Base-by-base conservation (phyloP, 92 coral and sea anemone species). In the Virgularia gustaviana region DNA sequence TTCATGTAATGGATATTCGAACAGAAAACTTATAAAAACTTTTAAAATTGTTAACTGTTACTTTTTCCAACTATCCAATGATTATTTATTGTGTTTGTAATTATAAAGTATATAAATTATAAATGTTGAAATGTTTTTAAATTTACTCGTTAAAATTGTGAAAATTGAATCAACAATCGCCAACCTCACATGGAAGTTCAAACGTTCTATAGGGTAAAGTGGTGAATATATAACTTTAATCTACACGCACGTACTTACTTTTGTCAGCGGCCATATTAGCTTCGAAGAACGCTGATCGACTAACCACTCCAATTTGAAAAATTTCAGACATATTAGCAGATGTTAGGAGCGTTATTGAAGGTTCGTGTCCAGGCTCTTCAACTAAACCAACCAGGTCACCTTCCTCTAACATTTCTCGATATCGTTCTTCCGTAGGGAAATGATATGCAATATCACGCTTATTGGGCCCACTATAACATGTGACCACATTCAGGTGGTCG, bases 201-300 rank as follows among this genome's bases (percentile, higher is more conserved):
- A 39, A 15, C 45, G 45, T 39, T 39, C 15, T 39, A 7, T 39
- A 15, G 15, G 45, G 45, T 7, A 39, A 15, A 39, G 45, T 7
- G 45, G 45, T 7, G 9, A 15, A 39, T 8, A 39, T 39, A 39
- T 39, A 39, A 39, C 45, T 39, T n/a, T n/a, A n/a, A n/a, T n/a
- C n/a, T n/a, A n/a, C n/a, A n/a, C n/a, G n/a, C n/a, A n/a, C n/a
- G n/a, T 30, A 58, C 34, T 9, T 63, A 63, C 70, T 43, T 37
- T 63, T 36, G 1, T 63, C 70, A n/a, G 24, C 42, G 36, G 70
- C 49, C 6, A 36, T 39, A 9, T 63, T 63, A 7, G 49, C 70
- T 39, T 63, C 70, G 30, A 63, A 24, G 32, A 63, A 63, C 19
- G 70, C 70, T 2, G 70, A 63, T 15, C 70, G 70, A 37, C 70